Evolutionary conservation across 2,888 invertebrate species (phyloP).

Genomic region (Drosophila rellima): DNA sequence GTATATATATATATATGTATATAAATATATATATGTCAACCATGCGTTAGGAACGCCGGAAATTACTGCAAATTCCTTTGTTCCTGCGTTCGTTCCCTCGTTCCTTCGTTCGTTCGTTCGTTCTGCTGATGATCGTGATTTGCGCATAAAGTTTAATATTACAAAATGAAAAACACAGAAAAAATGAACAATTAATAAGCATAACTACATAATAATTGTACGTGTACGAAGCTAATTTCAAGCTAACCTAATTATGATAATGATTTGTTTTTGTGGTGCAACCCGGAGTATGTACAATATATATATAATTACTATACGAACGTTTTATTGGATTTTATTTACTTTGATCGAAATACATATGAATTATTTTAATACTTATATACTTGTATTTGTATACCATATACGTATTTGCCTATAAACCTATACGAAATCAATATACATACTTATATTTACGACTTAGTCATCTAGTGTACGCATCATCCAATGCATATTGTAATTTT

Average conservation of each 20-base stretch:
- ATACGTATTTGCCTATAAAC: constrained; percentile 52
- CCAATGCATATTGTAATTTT: constrained; percentile 80
- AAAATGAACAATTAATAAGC: constrained; percentile 45
- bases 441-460: constrained; percentile 53
- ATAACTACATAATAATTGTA: constrained; percentile 54
- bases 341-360: constrained; percentile 55
- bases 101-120: constrained; percentile 77
- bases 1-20: constrained; percentile 37
- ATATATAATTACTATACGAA: constrained; percentile 56
- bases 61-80: constrained; percentile 53
- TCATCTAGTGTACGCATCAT: constrained; percentile 78
- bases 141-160: constrained; percentile 68
- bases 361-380: constrained; percentile 63
- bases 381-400: constrained; percentile 55
- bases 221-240: constrained; percentile 53
- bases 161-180: constrained; percentile 23
- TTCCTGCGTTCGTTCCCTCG: constrained; percentile 45
- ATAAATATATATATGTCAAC: constrained; percentile 36
- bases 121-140: constrained; percentile 82
- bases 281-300: constrained; percentile 64
- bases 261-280: constrained; percentile 81
- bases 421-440: constrained; percentile 56
- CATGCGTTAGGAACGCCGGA: constrained; percentile 56
- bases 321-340: constrained; percentile 74
- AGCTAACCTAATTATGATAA: constrained; percentile 66